Percentiles rank a stretch among this genome's conserved stretches.
Conservation (phyloP, 2,797 vertebrate genomes). For the Tokudaia muenninki region DNA sequence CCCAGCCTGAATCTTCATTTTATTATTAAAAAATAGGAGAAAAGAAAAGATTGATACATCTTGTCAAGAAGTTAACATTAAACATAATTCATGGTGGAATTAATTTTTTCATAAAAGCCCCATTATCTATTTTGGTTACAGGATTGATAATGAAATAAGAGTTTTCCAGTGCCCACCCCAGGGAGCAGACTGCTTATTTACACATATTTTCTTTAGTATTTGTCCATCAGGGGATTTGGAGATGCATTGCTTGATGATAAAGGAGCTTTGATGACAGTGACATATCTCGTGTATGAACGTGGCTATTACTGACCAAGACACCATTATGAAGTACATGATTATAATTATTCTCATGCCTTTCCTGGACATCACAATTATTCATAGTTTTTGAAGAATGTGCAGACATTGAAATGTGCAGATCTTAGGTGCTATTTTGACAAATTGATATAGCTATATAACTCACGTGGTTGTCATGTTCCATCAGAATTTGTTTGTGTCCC, state of each 20-base stretch:
- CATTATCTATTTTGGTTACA: slow-evolving; percentile 23
- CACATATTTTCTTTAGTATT: background rate
- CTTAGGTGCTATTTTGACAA: background rate
- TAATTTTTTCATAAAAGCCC: background rate
- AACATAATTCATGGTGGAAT: background rate
- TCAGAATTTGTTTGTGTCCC: background rate
- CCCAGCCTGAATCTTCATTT: background rate
- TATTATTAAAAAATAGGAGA: background rate
- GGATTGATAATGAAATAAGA: background rate
- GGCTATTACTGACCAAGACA: background rate
- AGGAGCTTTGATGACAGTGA: background rate
- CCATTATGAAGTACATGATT: background rate
- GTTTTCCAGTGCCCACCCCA: background rate
- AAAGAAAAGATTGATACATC: slow-evolving; percentile 14
- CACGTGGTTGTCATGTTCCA: background rate
- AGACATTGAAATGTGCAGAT: background rate
- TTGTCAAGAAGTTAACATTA: background rate
- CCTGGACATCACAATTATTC: background rate
- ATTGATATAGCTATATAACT: background rate
- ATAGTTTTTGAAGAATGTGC: background rate
- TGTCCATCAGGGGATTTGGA: background rate
- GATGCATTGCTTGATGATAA: background rate
- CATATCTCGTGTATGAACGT: background rate
- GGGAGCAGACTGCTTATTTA: background rate
- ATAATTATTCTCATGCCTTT: background rate